These are phyloP conservation scores for Conchocele bisecta DNA, from an alignment of 2,888 invertebrate species.

Conservation along the genomic window DNA sequence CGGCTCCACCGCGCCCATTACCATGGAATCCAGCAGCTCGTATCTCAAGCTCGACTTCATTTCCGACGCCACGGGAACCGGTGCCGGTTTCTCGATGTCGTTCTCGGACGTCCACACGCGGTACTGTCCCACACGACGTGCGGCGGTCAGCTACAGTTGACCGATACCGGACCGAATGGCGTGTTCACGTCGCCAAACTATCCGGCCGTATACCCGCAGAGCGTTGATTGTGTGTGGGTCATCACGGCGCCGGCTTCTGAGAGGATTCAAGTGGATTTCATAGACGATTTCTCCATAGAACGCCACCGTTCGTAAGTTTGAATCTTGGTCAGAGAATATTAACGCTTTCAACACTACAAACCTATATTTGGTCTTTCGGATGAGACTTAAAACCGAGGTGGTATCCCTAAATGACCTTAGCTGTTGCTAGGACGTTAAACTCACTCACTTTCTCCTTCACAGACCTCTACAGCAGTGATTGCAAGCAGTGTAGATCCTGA, in stretches of 20 bases:
- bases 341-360: too few species aligned
- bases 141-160: slow-evolving; percentile 87
- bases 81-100: slow-evolving; percentile 82
- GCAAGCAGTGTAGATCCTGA: too few species aligned
- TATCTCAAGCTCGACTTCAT: slow-evolving; percentile 95
- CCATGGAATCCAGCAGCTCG: slow-evolving; percentile 94
- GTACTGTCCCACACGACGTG: too few species aligned
- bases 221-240: slow-evolving; percentile 84
- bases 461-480: too few species aligned
- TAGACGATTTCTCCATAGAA: slow-evolving; percentile 88
- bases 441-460: too few species aligned
- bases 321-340: too few species aligned
- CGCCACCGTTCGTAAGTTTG: slow-evolving; percentile 65
- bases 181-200: slow-evolving; percentile 88
- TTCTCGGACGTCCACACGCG: slow-evolving; percentile 81
- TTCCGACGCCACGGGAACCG: slow-evolving; percentile 84
- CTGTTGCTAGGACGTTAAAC: too few species aligned
- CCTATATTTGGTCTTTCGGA: too few species aligned
- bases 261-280: slow-evolving; percentile 86
- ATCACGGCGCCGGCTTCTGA: slow-evolving; percentile 76
- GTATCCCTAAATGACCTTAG: too few species aligned
- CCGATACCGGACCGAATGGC: slow-evolving; percentile 83
- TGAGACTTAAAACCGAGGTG: too few species aligned
- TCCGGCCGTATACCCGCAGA: slow-evolving; percentile 82
- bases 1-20: slow-evolving; percentile 94